Evolutionary conservation across 2,888 invertebrate species (phyloP).

Genomic region (Melitaea athalia): DNA sequence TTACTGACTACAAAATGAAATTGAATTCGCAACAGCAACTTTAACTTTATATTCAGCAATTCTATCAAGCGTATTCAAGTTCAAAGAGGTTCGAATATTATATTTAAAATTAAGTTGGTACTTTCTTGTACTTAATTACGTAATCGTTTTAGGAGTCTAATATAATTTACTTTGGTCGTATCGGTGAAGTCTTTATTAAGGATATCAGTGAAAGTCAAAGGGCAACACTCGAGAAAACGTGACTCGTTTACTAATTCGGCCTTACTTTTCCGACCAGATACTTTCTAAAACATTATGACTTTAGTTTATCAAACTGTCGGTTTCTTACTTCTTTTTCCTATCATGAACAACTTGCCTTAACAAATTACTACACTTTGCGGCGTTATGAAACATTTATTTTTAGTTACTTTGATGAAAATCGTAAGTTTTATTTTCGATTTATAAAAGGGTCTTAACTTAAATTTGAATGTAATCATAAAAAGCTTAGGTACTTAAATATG

Average conservation of each 20-base stretch:
- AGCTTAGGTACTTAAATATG: no score
- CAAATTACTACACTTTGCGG: constrained; percentile 54
- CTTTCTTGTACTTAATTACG: neutral
- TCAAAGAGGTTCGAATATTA: neutral
- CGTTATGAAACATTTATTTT: constrained; percentile 17
- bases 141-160: constrained; percentile 6
- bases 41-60: neutral
- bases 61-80: neutral
- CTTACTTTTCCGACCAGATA: constrained; percentile 47
- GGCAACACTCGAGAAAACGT: constrained; percentile 57
- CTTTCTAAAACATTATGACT: constrained; percentile 59
- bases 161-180: constrained; percentile 38
- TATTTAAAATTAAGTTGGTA: neutral
- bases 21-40: constrained; percentile 13
- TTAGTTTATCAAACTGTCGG: constrained; percentile 71
- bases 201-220: constrained; percentile 66
- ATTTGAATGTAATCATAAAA: no score
- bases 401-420: neutral
- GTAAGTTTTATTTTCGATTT: neutral
- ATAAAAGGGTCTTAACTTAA: neutral
- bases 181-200: constrained; percentile 66
- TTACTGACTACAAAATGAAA: constrained; percentile 18
- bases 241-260: constrained; percentile 51
- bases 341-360: constrained; percentile 54
- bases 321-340: constrained; percentile 54